Base-by-base conservation (phyloP, 1,140 invertebrate genomes). In the Coenobita brevimanus region DNA sequence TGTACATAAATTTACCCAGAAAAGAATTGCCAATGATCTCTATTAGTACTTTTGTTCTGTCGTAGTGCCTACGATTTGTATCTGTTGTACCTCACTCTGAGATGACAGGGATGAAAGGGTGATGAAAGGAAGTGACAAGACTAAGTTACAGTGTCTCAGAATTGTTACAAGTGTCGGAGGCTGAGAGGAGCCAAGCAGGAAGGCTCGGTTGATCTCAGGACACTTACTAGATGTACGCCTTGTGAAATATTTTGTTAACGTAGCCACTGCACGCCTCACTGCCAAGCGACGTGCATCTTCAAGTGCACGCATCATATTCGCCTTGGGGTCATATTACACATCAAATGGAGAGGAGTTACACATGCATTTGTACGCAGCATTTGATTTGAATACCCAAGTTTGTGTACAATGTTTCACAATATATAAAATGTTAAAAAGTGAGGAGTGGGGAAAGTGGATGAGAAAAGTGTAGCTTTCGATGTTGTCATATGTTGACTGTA, bases 401-500 rank as follows among this genome's bases (percentile, higher is more conserved):
- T 50, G 46, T 50, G 46, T 50, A 50, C 46, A 50, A 17, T 50
- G 46, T 50, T 50, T 50, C 46, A 50, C 46, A 50, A 8, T 8
- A 50, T 50, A 50, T 50, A 50, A 50, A 50, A 6, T 50, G 17
- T 50, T n/a, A 30, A 60, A 30, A 43, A 2, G 38, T 27, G 3
- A 6, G 73, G 73, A n/a, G 50, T n/a, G 71, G 41, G 46, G 69
- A 62, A 64, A n/a, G 76, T 71, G 46, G 84, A 50, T 80, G 62
- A 87, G 76, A 75, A 80, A 57, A 71, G 84, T 87, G 84, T 87
- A 87, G 84, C 84, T 87, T 87, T 87, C 84, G 84, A 87, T 87
- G 84, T 87, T 87, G 84, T 87, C 84, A 80, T 87, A 75, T 87
- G 84, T 87, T 87, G 84, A 87, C 84, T 87, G 84, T 87, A 87